phyloP scores from a whole-genome alignment of 2,797 vertebrate species.

The Taenioides sp. region DNA sequence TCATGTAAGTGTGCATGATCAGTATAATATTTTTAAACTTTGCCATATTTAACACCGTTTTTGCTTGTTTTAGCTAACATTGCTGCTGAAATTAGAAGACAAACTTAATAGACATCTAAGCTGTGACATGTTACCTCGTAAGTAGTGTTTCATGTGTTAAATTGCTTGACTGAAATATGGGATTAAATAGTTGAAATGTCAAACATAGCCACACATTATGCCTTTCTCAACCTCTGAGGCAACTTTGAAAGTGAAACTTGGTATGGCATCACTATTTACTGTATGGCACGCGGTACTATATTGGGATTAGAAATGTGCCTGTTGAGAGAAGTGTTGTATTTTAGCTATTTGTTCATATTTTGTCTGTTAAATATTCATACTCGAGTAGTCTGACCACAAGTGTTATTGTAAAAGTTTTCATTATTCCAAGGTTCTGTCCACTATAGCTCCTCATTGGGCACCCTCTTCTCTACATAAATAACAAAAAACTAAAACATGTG shows the following conservation, averaged over 20 bases:
- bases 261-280: slow-evolving; percentile 40
- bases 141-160: slow-evolving; percentile 30
- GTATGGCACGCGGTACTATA: slow-evolving; percentile 45
- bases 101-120: slow-evolving; percentile 97
- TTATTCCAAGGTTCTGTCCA: background rate
- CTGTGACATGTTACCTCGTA: slow-evolving; percentile 92
- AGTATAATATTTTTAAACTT: background rate
- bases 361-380: background rate
- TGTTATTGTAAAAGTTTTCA: background rate
- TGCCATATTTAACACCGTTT: slow-evolving; percentile 4
- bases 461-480: background rate
- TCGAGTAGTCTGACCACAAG: background rate
- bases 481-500: background rate
- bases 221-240: slow-evolving; percentile 18
- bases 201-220: slow-evolving; percentile 15
- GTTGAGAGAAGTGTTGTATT: slow-evolving; percentile 18
- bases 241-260: slow-evolving; percentile 34
- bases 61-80: slow-evolving; percentile 79
- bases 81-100: slow-evolving; percentile 97
- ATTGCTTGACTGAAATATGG: background rate
- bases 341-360: background rate
- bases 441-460: background rate
- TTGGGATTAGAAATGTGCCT: slow-evolving; percentile 30
- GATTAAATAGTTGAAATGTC: background rate
- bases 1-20: slow-evolving; percentile 79